Base-by-base conservation (phyloP, 2,888 invertebrate genomes). In the Rhabditophanes sp. region DNA sequence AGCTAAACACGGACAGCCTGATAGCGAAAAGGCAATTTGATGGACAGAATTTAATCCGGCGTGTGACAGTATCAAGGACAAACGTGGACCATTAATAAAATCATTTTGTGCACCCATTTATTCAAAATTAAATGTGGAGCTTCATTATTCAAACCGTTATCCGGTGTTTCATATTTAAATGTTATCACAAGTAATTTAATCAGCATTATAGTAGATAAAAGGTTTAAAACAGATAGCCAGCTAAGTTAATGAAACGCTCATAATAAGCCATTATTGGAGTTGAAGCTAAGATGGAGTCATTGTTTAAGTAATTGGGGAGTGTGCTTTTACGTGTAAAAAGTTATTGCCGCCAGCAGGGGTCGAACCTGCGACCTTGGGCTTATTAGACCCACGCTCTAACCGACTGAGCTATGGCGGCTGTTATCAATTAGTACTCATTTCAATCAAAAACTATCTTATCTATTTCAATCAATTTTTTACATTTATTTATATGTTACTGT, bases 331-430 rank as follows among this genome's bases (percentile, higher is more conserved):
- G n/a, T n/a, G n/a, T n/a, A n/a, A n/a, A n/a, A n/a, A n/a, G n/a
- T n/a, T n/a, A 53, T 52, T 59, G 58, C 56, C 56, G 53, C 52
- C 50, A 53, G 50, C 51, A 56, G 57, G 54, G 56, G 53, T 58
- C 55, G 56, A 56, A 56, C 56, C 56, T 57, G 52, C 49, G 56
- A 57, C 54, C 56, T 55, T 56, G 53, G 57, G 57, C 57, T 57
- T 57, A 56, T 57, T 58, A 58, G 56, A 57, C 56, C 57, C 53
- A 57, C 56, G 57, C 57, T 57, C 57, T 57, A 57, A 57, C 57
- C 57, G 52, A 57, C 57, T 57, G 57, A 57, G 55, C 57, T 57
- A 57, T 53, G 48, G 50, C 53, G 50, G 55, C 50, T 29, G n/a
- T n/a, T n/a, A n/a, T n/a, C n/a, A n/a, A n/a, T n/a, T n/a, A n/a